Evolutionary conservation across 1,140 invertebrate species (phyloP), one percentile per base, ranked within the genome.

Genomic region (Heliconius himera): DNA sequence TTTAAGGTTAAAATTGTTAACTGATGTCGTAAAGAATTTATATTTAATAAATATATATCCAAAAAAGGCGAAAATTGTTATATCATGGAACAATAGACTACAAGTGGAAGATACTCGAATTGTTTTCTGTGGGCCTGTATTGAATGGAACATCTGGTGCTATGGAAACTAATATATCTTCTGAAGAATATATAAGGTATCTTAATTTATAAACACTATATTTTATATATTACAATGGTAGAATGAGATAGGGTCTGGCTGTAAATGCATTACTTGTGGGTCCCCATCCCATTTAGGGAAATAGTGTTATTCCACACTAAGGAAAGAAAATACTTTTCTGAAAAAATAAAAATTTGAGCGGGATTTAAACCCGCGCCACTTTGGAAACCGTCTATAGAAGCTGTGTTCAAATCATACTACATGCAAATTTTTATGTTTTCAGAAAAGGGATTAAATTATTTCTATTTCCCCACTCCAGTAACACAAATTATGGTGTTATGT

Each of bases 91-190:
- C 77, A 96, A 95, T 13, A 85, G 93, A 26, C 87, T 83, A 82
- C 13, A 78, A 29, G 5, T n/a, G 51, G 3, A 77, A 72, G 77
- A 90, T 22, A 82, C 82, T 41, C 86, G 81, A 82, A 16, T 85
- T 82, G 71, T 90, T 73, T 74, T 95, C 41, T 95, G 95, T 81
- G 95, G 95, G 4, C 88, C 94, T 74, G 95, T 95, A 0, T 87
- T 95, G 74, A 95, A 94, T 92, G 81, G 80, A 11, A 87, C 91
- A 60, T 90, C 92, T n/a, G 92, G 93, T 78, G 74, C 81, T 20
- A 95, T 95, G 84, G 95, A 95, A 81, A 91, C 38, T 51, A 22
- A 51, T 33, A 81, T 94, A 22, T 94, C 81, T 36, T 91, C 90
- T 76, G 83, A 93, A 6, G 84, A 91, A 18, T 96, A 95, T 87